A percentile compares a stretch with the other conserved stretches of the same genome.
Evolutionary conservation across 2,888 invertebrate species (phyloP).

Genomic region (Conops quadrifasciatus): DNA sequence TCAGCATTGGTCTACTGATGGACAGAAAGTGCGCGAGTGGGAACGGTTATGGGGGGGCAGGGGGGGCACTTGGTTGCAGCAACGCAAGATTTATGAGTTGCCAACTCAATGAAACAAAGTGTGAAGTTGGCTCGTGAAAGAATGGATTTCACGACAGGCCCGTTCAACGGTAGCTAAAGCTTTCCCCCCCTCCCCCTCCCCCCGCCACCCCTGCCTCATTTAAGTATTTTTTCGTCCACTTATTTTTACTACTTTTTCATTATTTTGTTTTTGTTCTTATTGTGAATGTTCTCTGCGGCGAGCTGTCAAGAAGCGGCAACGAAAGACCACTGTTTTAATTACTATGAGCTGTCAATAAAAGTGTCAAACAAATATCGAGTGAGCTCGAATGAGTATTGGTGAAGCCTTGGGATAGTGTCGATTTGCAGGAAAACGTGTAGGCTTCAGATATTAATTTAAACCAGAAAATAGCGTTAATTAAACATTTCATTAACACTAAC

Average conservation of each 20-base stretch:
- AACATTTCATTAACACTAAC: slow-evolving; percentile 9
- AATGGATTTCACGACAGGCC: slow-evolving; percentile 39
- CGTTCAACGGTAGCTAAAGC: neutral
- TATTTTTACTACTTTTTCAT: neutral
- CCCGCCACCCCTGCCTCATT: neutral
- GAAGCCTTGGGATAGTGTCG: neutral
- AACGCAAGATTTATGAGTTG: slow-evolving; percentile 40
- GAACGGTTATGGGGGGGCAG: no score
- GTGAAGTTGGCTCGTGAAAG: slow-evolving; percentile 42
- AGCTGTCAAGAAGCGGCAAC: slow-evolving; percentile 20
- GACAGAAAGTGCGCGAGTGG: slow-evolving; percentile 19
- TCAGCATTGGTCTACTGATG: neutral
- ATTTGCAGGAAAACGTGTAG: neutral
- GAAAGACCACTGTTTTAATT: slow-evolving; percentile 49
- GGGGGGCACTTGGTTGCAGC: slow-evolving; percentile 12
- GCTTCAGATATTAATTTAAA: slow-evolving; percentile 10
- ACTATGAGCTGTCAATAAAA: slow-evolving; percentile 59
- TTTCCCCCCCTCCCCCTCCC: slow-evolving; percentile 1
- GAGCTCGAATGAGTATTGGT: neutral
- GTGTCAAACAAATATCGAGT: slow-evolving; percentile 54
- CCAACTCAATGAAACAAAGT: slow-evolving; percentile 41
- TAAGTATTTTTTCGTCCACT: neutral
- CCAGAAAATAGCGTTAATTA: neutral
- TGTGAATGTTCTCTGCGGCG: slow-evolving; percentile 8
- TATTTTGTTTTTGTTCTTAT: slow-evolving; percentile 15